Evolutionary conservation across 2,888 invertebrate species (phyloP).

Genomic region (Chesias legatella): DNA sequence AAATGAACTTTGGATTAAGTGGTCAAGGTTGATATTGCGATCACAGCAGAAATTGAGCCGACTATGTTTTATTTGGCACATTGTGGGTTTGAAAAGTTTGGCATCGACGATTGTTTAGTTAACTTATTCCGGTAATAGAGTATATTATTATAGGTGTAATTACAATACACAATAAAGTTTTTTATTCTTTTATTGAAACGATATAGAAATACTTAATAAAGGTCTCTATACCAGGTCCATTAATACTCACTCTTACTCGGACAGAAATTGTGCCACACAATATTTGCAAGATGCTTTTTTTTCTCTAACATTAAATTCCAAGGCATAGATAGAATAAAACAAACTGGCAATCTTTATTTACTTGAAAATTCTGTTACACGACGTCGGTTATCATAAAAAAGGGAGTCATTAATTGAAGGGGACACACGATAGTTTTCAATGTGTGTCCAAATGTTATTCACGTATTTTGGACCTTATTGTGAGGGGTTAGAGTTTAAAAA

Average conservation of each 20-base stretch:
- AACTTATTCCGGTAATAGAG: background rate
- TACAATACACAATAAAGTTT: too few species aligned
- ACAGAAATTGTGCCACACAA: too few species aligned
- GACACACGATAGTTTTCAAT: constrained; percentile 36
- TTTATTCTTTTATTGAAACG: too few species aligned
- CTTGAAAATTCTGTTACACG: constrained; percentile 13
- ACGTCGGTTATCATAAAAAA: constrained; percentile 26
- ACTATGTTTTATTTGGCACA: constrained; percentile 49
- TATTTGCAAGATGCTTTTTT: too few species aligned
- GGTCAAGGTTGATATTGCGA: constrained; percentile 30
- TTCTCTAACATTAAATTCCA: background rate
- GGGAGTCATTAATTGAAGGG: constrained; percentile 39
- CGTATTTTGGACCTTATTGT: constrained; percentile 10
- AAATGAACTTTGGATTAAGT: constrained; percentile 36
- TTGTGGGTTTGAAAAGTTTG: constrained; percentile 46
- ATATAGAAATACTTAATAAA: too few species aligned
- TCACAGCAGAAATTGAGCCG: constrained; percentile 35
- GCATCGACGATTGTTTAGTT: too few species aligned
- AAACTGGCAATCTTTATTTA: constrained; percentile 10
- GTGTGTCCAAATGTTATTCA: constrained; percentile 21
- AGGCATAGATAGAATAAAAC: background rate
- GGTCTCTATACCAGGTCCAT: too few species aligned
- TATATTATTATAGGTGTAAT: constrained; percentile 10
- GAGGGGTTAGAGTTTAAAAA: constrained; percentile 19
- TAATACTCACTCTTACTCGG: too few species aligned